Evolutionary conservation across 2,888 invertebrate genomes (phyloP).

Genomic region (Polymixis lichenea): DNA sequence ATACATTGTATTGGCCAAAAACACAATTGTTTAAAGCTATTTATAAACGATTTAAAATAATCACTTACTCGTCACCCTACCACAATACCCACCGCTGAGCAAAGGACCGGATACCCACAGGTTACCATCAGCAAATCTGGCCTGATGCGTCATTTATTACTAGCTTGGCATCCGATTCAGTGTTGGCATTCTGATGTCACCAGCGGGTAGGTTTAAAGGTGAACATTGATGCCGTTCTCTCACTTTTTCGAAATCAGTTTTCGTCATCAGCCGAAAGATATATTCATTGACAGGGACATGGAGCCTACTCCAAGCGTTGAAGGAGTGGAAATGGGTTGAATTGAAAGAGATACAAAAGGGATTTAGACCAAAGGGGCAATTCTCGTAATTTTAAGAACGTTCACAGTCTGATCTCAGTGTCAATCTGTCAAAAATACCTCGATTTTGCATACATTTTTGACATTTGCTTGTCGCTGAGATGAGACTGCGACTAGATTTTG

Average conservation of each 20-base stretch:
- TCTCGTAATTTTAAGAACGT: no score
- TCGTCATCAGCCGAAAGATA: no score
- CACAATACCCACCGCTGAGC: background rate
- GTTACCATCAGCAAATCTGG: constrained; percentile 6
- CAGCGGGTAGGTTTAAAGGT: constrained; percentile 18
- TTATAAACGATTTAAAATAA: constrained; percentile 30
- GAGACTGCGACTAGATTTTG: no score
- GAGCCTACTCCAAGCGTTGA: no score
- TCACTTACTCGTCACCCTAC: constrained; percentile 24
- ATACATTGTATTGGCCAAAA: constrained; percentile 13
- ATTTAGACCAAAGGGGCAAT: no score
- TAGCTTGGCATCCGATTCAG: constrained; percentile 20
- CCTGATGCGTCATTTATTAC: constrained; percentile 27
- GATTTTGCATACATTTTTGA: no score
- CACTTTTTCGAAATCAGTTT: background rate
- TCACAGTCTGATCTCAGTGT: no score
- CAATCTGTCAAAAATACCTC: no score
- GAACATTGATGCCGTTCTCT: background rate
- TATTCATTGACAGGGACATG: no score
- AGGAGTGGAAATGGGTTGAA: background rate
- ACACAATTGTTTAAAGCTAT: constrained; percentile 21
- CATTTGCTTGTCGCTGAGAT: no score
- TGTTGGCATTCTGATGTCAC: constrained; percentile 17
- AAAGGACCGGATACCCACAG: constrained; percentile 1
- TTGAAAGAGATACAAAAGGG: background rate